Evolutionary conservation across 2,797 vertebrate genomes (phyloP).

Genomic region (Anas capensis): DNA sequence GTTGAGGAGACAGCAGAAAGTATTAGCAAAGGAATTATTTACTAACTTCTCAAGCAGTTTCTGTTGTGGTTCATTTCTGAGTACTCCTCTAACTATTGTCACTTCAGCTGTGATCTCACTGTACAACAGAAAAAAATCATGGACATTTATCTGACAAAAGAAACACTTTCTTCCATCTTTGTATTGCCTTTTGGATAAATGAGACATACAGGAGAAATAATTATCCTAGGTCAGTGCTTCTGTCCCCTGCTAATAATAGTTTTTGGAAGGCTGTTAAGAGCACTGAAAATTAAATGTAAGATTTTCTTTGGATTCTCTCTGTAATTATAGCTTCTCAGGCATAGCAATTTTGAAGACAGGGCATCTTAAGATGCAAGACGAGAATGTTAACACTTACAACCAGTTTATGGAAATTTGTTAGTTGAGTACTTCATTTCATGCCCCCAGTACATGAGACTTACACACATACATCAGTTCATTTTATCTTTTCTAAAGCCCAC

Average conservation of each 20-base stretch:
- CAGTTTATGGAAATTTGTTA: neutral
- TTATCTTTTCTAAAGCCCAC: neutral
- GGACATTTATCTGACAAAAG: neutral
- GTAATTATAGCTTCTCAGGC: neutral
- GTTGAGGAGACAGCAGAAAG: neutral
- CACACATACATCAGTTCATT: neutral
- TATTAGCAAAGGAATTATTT: neutral
- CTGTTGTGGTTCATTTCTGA: neutral
- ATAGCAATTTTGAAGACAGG: neutral
- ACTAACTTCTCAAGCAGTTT: neutral
- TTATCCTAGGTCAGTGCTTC: neutral
- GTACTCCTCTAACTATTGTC: neutral
- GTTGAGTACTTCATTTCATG: neutral
- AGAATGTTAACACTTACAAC: neutral
- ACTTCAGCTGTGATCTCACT: neutral
- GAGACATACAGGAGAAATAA: neutral
- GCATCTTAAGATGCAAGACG: neutral
- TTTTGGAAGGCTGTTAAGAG: conserved; percentile 1
- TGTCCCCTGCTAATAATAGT: neutral
- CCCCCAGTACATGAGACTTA: neutral
- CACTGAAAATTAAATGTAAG: neutral
- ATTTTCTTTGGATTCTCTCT: neutral
- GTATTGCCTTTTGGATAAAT: neutral
- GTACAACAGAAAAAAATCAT: neutral
- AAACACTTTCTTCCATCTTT: neutral